A percentile compares a stretch with the other conserved stretches of the same genome.
These are phyloP conservation scores for Clarias fuscus DNA, from an alignment of 2,797 vertebrate species.

Conservation along the genomic window DNA sequence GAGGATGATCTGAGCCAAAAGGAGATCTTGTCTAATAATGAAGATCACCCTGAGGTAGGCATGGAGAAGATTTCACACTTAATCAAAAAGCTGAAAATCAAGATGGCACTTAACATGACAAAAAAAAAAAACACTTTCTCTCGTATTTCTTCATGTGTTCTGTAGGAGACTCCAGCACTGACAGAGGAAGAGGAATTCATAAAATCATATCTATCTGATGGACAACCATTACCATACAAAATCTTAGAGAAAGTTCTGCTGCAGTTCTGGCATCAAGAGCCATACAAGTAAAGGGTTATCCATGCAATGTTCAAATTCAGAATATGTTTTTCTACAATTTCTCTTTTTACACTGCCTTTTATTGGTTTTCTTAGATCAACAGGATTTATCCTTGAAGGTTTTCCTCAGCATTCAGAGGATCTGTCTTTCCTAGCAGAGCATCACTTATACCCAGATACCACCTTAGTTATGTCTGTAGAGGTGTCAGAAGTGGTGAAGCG, in stretches of 20 bases:
- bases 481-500: slow-evolving; percentile 75
- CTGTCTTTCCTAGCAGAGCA: slow-evolving; percentile 76
- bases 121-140: background rate
- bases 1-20: slow-evolving; percentile 10
- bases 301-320: background rate
- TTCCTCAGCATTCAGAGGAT: slow-evolving; percentile 81
- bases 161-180: slow-evolving; percentile 67
- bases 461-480: slow-evolving; percentile 75
- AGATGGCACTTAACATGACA: background rate
- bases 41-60: slow-evolving; percentile 51
- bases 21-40: background rate
- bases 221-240: slow-evolving; percentile 71
- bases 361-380: slow-evolving; percentile 71
- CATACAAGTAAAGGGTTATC: slow-evolving; percentile 78
- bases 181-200: slow-evolving; percentile 85
- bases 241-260: slow-evolving; percentile 81
- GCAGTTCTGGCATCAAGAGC: slow-evolving; percentile 89
- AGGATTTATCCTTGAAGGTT: slow-evolving; percentile 94
- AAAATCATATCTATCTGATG: slow-evolving; percentile 77
- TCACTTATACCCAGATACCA: slow-evolving; percentile 84
- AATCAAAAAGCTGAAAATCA: background rate
- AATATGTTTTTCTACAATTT: background rate
- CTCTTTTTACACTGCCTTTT: background rate
- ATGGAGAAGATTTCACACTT: background rate
- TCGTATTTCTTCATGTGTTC: slow-evolving; percentile 10